Percentiles rank a stretch among this genome's conserved stretches.
Evolutionary conservation across 2,888 invertebrate species (phyloP).

Genomic region (Hylaea fasciaria): DNA sequence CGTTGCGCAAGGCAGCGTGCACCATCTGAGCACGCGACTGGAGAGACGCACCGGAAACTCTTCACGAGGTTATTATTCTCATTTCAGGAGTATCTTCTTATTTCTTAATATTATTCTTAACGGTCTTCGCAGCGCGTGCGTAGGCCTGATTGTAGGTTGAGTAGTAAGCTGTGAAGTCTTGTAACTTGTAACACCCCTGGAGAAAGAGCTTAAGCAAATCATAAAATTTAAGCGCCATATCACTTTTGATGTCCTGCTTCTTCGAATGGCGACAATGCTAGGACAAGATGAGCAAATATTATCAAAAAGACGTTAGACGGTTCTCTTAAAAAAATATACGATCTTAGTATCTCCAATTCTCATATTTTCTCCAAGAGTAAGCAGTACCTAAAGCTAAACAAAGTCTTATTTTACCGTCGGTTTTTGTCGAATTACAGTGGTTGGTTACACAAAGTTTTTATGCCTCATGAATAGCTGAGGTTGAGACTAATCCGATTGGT

Average conservation of each 20-base stretch:
- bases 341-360: neutral
- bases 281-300: no score
- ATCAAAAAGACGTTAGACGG: no score
- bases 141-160: no score
- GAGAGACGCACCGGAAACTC: slow-evolving; percentile 56
- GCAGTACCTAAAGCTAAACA: neutral
- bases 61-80: slow-evolving; percentile 33
- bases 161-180: no score
- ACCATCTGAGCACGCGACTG: slow-evolving; percentile 62
- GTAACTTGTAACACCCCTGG: no score
- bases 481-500: slow-evolving; percentile 50
- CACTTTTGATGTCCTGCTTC: no score
- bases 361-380: slow-evolving; percentile 8
- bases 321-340: no score
- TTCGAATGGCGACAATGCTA: no score
- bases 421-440: slow-evolving; percentile 34
- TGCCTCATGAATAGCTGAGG: slow-evolving; percentile 46
- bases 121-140: no score
- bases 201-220: no score
- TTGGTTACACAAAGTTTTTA: slow-evolving; percentile 46
- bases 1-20: slow-evolving; percentile 59
- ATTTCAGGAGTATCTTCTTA: slow-evolving; percentile 1
- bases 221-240: no score
- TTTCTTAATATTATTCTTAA: no score
- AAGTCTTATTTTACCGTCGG: slow-evolving; percentile 7